Base-by-base conservation (phyloP, 2,113 vertebrate genomes). In the Mobula hypostoma region DNA sequence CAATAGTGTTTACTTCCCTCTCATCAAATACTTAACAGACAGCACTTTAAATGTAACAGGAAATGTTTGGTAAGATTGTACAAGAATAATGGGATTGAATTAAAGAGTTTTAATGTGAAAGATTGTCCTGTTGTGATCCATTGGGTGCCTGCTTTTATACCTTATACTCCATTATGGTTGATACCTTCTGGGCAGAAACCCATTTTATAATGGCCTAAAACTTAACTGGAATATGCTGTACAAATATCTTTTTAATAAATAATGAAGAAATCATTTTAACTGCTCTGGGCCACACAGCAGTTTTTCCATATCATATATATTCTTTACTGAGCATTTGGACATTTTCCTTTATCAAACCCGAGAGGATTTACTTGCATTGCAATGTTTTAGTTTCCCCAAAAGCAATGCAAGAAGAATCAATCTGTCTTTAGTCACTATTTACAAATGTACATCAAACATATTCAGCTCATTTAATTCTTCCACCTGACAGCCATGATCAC, bases 191-290 rank as follows among this genome's bases (percentile, higher is more conserved):
- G 68, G 90, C 90, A 92, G 66, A 92, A 27, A 92, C 32, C 90
- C 90, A 92, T 72, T 92, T 92, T 72, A 92, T 92, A 36, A 92
- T 40, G 66, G 32, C 72, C 70, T 72, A 72, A 92, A 92, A 66
- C 90, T 92, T 72, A 72, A 92, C 66, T 92, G 19, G 90, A 92
- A 92, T 92, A 72, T 92, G 8, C 90, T 72, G 66, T 72, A 72
- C 32, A 92, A 92, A 92, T 92, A 92, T 92, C 21, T 92, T 72
- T 88, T 92, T 92, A 92, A 92, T 92, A 92, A 92, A 68, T 92
- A 92, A 92, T 92, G 90, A 92, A 32, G 90, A 92, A 36, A 2
- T 74, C 21, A 21, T n/a, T 36, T 48, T 21, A 72, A 92, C 90
- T 72, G 90, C 90, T 92, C 61, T 72, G 63, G 90, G 90, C 90